A percentile compares a stretch with the other conserved stretches of the same genome.
These are phyloP conservation scores for Drosophila kurseongensis DNA, from an alignment of 1,140 invertebrate genomes.

Conservation along the genomic window DNA sequence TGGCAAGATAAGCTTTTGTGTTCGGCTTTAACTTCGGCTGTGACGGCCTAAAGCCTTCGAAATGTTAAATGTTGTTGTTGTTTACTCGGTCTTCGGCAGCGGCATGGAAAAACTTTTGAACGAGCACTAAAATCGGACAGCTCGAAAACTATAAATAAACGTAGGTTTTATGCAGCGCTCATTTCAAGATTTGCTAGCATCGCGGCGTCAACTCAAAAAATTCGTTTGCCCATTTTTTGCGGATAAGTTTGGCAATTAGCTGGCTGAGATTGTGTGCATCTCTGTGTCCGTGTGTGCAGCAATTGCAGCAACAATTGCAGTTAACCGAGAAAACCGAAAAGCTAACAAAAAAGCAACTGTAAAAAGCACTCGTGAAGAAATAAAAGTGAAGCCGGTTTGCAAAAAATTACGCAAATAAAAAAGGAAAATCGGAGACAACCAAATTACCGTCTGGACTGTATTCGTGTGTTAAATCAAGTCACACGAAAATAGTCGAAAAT, in stretches of 20 bases:
- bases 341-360: slow-evolving; percentile 49
- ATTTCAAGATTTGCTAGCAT: slow-evolving; percentile 83
- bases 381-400: slow-evolving; percentile 79
- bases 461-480: slow-evolving; percentile 56
- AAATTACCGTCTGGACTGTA: slow-evolving; percentile 51
- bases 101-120: slow-evolving; percentile 65
- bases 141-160: slow-evolving; percentile 84
- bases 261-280: slow-evolving; percentile 30
- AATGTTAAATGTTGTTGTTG: slow-evolving; percentile 28
- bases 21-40: slow-evolving; percentile 28
- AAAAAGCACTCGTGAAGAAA: slow-evolving; percentile 66
- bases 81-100: slow-evolving; percentile 44
- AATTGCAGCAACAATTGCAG: slow-evolving; percentile 82
- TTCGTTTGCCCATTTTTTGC: slow-evolving; percentile 45
- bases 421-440: slow-evolving; percentile 40
- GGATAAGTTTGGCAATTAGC: slow-evolving; percentile 56
- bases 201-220: slow-evolving; percentile 57
- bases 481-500: slow-evolving; percentile 51
- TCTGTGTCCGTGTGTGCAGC: slow-evolving; percentile 26
- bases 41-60: slow-evolving; percentile 70
- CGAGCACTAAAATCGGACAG: slow-evolving; percentile 45
- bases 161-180: slow-evolving; percentile 72
- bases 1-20: slow-evolving; percentile 38
- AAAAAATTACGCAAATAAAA: slow-evolving; percentile 75
- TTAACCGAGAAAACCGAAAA: slow-evolving; percentile 72